Conservation (phyloP, 2,113 vertebrate genomes). For the Phyllostomus hastatus region DNA sequence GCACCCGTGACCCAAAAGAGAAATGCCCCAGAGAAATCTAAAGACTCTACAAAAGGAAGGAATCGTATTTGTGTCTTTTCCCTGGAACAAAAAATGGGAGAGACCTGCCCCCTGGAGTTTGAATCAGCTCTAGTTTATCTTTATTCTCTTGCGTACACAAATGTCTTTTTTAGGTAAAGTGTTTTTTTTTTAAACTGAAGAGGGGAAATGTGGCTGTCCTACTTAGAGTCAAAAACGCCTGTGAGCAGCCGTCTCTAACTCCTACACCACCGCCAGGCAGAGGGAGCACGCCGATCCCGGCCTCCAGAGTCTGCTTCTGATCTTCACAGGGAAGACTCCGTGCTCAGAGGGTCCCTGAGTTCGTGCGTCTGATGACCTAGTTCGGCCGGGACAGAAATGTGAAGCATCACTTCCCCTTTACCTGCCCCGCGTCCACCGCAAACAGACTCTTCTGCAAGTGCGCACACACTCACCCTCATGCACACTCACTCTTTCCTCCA, state of each 20-base stretch:
- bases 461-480: background rate
- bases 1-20: background rate
- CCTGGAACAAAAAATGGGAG: background rate
- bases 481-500: background rate
- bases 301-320: background rate
- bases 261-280: constrained; percentile 2
- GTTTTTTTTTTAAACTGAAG: background rate
- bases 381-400: background rate
- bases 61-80: background rate
- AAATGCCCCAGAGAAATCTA: background rate
- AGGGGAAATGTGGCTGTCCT: constrained; percentile 12
- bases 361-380: background rate
- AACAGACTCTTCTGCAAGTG: background rate
- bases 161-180: background rate
- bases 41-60: background rate
- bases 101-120: background rate
- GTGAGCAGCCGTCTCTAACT: background rate
- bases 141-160: background rate
- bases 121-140: background rate
- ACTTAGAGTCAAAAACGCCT: constrained; percentile 24
- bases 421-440: background rate
- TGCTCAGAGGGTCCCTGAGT: background rate
- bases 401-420: background rate
- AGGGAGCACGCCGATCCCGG: background rate
- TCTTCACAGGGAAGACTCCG: background rate